Evolutionary conservation across 2,888 invertebrate species (phyloP).

Genomic region (Harmothoe impar): DNA sequence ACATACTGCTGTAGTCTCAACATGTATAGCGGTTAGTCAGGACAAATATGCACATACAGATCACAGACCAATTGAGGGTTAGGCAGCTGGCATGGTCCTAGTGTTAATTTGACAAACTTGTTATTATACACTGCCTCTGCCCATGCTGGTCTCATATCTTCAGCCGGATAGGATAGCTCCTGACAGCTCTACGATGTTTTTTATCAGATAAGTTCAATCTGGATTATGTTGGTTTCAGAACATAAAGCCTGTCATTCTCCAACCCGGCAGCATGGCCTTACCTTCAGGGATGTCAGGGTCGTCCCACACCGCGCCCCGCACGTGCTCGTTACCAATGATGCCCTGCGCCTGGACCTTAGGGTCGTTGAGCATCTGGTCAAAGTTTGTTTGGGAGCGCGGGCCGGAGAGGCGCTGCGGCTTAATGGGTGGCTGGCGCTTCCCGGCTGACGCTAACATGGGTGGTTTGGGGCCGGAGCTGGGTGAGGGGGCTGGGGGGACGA

Average conservation of each 20-base stretch:
- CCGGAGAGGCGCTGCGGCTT: constrained; percentile 35
- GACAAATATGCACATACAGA: no score
- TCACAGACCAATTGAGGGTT: no score
- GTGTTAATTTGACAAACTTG: no score
- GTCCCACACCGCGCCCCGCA: constrained; percentile 66
- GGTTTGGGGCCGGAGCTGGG: constrained; percentile 39
- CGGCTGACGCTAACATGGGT: not conserved
- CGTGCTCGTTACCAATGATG: constrained; percentile 58
- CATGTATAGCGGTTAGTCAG: no score
- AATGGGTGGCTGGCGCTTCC: constrained; percentile 20
- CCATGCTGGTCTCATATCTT: no score
- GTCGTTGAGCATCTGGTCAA: constrained; percentile 57
- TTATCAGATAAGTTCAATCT: no score
- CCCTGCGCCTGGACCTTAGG: constrained; percentile 60
- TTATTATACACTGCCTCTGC: no score
- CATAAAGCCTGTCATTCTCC: not conserved
- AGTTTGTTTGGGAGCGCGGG: constrained; percentile 1
- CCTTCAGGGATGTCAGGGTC: constrained; percentile 67
- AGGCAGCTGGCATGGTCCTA: no score
- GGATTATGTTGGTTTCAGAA: no score
- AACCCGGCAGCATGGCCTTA: not conserved
- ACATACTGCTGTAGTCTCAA: no score
- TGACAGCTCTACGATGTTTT: no score
- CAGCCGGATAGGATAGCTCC: no score
- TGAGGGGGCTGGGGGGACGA: constrained; percentile 27